phyloP scores from a whole-genome alignment of 1,140 invertebrate species.

The Drosophila sechellia region DNA sequence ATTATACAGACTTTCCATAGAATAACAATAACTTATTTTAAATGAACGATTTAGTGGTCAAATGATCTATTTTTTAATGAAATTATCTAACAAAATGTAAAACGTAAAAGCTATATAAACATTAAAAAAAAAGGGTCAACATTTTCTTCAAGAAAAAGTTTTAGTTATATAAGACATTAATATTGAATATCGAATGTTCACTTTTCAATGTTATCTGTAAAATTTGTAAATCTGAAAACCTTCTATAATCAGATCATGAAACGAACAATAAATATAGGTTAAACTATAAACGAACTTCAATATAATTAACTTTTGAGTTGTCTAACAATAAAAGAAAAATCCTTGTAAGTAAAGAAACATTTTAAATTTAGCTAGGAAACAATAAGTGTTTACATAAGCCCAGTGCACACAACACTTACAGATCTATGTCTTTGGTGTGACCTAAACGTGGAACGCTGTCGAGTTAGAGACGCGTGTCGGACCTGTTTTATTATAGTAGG shows the following conservation, averaged over 20 bases:
- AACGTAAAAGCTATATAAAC: too few species aligned
- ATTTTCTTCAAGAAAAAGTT: too few species aligned
- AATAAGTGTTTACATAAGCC: slow-evolving; percentile 70
- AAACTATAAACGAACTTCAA: slow-evolving; percentile 16
- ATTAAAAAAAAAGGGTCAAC: too few species aligned
- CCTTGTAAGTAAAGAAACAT: slow-evolving; percentile 40
- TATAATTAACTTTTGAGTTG: slow-evolving; percentile 10
- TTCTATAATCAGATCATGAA: background rate
- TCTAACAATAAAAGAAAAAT: slow-evolving; percentile 32
- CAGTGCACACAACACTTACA: slow-evolving; percentile 87
- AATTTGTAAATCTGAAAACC: background rate
- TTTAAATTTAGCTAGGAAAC: slow-evolving; percentile 56
- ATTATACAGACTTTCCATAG: background rate
- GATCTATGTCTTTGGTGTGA: slow-evolving; percentile 90
- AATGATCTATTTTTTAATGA: too few species aligned
- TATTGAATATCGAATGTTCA: too few species aligned
- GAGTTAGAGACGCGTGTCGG: slow-evolving; percentile 90
- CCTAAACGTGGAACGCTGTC: slow-evolving; percentile 88
- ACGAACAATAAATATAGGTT: slow-evolving; percentile 7
- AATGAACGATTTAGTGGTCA: too few species aligned
- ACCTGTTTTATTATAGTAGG: slow-evolving; percentile 86
- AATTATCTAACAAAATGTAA: too few species aligned
- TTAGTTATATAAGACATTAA: too few species aligned
- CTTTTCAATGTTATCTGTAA: too few species aligned
- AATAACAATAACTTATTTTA: too few species aligned